Conservation (phyloP, 2,113 vertebrate genomes). For the Procapra przewalskii region DNA sequence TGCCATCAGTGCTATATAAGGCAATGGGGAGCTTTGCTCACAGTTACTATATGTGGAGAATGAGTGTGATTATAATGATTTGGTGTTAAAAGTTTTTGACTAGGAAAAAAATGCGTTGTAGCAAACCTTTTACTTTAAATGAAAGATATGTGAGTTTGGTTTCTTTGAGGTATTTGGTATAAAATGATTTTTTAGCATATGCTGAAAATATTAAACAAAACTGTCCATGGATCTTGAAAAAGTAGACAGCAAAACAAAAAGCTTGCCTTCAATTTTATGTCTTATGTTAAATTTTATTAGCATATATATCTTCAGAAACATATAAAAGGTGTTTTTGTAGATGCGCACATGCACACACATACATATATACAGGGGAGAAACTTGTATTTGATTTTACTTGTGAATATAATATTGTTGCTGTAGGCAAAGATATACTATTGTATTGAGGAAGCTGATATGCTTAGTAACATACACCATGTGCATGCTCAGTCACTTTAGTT, state of each 20-base stretch:
- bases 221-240: neutral
- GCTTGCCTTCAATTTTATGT: neutral
- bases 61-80: neutral
- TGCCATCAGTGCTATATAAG: neutral
- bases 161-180: neutral
- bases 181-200: neutral
- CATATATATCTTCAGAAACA: neutral
- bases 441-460: neutral
- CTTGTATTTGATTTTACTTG: neutral
- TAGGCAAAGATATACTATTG: neutral
- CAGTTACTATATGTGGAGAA: neutral
- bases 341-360: no score
- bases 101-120: neutral
- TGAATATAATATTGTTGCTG: neutral
- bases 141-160: neutral
- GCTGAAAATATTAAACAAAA: neutral
- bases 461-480: neutral
- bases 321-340: neutral
- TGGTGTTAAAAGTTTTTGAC: neutral
- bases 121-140: neutral
- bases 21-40: neutral
- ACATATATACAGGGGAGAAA: neutral
- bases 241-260: neutral
- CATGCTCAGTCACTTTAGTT: neutral
- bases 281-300: neutral